Conservation (phyloP, 2,113 vertebrate genomes). For the Monopterus albus region DNA sequence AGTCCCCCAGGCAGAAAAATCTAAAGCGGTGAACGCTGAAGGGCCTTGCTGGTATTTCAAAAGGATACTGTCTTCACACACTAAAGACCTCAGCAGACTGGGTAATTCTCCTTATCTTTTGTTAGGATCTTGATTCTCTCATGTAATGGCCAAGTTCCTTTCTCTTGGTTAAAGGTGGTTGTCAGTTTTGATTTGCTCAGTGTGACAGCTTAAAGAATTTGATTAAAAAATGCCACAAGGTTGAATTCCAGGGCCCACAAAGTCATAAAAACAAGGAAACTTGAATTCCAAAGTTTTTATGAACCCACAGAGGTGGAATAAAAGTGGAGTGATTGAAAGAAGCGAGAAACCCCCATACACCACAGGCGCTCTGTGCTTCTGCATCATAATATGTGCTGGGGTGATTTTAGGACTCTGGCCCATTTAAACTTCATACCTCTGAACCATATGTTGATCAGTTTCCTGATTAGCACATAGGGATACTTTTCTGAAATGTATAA, state of each 20-base stretch:
- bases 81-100: background rate
- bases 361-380: slow-evolving; percentile 34
- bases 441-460: background rate
- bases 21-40: slow-evolving; percentile 10
- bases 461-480: background rate
- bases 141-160: background rate
- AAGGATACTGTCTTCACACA: slow-evolving; percentile 4
- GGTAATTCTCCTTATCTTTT: background rate
- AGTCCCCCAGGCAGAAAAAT: slow-evolving; percentile 41
- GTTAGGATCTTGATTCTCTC: background rate
- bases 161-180: background rate
- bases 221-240: background rate
- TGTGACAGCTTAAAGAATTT: slow-evolving; percentile 11
- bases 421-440: slow-evolving; percentile 19
- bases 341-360: slow-evolving; percentile 20
- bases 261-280: background rate
- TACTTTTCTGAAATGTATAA: background rate
- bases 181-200: background rate
- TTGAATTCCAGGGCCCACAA: background rate
- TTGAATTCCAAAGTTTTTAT: background rate
- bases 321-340: slow-evolving; percentile 29
- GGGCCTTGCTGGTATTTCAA: slow-evolving; percentile 23
- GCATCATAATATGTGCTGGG: slow-evolving; percentile 43
- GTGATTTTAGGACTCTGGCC: slow-evolving; percentile 27
- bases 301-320: background rate